These are phyloP conservation scores for Phalacrocorax carbo DNA, from an alignment of 2,113 vertebrate species.

Conservation along the genomic window DNA sequence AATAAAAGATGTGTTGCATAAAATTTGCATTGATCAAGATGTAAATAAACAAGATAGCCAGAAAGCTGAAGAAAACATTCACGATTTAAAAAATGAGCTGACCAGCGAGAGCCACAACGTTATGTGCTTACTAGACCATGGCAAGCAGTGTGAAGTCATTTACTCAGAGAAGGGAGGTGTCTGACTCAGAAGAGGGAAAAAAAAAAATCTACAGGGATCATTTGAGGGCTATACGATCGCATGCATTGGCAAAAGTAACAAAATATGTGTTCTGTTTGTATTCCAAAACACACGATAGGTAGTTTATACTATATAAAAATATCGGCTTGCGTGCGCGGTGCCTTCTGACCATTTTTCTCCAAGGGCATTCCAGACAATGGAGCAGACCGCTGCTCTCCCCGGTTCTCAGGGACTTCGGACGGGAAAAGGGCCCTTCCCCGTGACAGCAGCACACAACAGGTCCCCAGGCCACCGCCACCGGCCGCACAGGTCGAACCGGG, in stretches of 20 bases:
- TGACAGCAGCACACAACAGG: not conserved
- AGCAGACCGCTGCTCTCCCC: not conserved
- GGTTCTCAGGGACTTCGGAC: not conserved
- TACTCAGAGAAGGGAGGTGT: slow-evolving; percentile 2
- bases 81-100: not conserved
- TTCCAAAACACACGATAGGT: fast-evolving
- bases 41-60: not conserved
- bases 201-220: not conserved
- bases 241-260: fast-evolving
- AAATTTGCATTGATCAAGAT: fast-evolving
- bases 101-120: not conserved
- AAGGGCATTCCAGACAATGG: slow-evolving; percentile 19
- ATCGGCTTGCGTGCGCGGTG: fast-evolving
- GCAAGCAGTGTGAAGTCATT: not conserved
- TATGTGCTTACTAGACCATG: not conserved
- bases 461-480: not conserved
- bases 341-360: not conserved
- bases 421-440: not conserved
- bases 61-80: not conserved
- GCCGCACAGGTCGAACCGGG: not conserved
- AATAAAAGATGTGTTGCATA: not conserved
- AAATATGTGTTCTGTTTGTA: fast-evolving
- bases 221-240: not conserved
- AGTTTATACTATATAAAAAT: fast-evolving
- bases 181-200: not conserved